phyloP scores from a whole-genome alignment of 2,888 invertebrate genomes.

The Hyppa rectilinea region DNA sequence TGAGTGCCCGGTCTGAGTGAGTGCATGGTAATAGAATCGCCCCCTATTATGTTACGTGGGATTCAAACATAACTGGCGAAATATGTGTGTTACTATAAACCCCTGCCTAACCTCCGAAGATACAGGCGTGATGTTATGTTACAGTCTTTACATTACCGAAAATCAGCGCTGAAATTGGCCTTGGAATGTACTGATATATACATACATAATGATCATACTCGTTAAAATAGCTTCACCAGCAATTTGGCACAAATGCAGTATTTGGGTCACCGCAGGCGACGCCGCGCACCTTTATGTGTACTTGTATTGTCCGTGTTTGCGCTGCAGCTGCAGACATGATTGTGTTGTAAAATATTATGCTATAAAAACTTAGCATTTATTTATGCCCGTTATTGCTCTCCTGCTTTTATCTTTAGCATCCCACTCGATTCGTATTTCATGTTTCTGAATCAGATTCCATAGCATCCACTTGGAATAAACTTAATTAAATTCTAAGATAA shows the following conservation, averaged over 20 bases:
- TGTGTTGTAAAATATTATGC: not conserved
- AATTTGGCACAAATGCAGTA: conserved; percentile 63
- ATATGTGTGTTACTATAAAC: too few species aligned
- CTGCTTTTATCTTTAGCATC: too few species aligned
- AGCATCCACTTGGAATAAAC: not conserved
- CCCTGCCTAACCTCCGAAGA: too few species aligned
- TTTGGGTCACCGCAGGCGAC: conserved; percentile 56
- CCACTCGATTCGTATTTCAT: not conserved
- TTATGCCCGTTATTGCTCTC: too few species aligned
- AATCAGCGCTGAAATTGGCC: conserved; percentile 52
- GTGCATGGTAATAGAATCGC: too few species aligned
- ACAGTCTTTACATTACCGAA: conserved; percentile 59
- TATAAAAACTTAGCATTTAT: not conserved
- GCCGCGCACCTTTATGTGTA: conserved; percentile 22
- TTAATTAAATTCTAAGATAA: conserved; percentile 32
- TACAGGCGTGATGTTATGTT: too few species aligned
- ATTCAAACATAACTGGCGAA: too few species aligned
- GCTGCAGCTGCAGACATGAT: conserved; percentile 2
- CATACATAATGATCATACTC: conserved; percentile 64
- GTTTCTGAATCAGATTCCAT: conserved; percentile 11
- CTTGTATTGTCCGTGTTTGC: conserved; percentile 16
- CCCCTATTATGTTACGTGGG: too few species aligned
- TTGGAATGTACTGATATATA: conserved; percentile 61
- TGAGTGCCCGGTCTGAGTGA: too few species aligned
- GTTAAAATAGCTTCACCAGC: conserved; percentile 64